Percentiles rank a stretch among this genome's conserved stretches.
Conservation (phyloP, 2,888 invertebrate species). For the Achlya flavicornis region DNA sequence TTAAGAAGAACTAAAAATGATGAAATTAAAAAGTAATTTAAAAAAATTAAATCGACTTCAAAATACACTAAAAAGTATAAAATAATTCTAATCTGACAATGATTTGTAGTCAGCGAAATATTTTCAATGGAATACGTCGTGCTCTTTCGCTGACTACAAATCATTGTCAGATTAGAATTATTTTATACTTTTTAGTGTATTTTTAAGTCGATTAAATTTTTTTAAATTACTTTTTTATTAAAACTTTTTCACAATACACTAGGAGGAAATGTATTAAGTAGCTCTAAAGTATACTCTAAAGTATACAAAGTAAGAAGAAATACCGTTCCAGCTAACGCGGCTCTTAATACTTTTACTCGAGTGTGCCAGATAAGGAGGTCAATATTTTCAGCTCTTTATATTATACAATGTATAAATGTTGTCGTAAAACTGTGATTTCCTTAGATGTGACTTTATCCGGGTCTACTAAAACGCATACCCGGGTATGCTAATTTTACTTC, state of each 20-base stretch:
- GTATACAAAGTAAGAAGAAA: slow-evolving; percentile 1
- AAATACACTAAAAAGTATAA: too few species aligned
- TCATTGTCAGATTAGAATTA: too few species aligned
- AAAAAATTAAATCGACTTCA: too few species aligned
- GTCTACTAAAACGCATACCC: not conserved
- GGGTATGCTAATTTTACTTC: not conserved
- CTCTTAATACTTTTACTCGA: slow-evolving; percentile 1
- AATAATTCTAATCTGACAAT: too few species aligned
- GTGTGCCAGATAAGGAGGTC: not conserved
- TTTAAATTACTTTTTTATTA: not conserved
- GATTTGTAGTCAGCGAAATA: too few species aligned
- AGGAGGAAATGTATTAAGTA: not conserved
- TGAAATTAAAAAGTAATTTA: too few species aligned
- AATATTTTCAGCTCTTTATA: slow-evolving; percentile 6
- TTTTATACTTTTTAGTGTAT: too few species aligned
- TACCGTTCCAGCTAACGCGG: not conserved
- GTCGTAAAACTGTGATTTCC: slow-evolving; percentile 3
- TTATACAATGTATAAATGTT: not conserved
- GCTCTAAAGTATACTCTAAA: not conserved
- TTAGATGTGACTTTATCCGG: slow-evolving; percentile 2
- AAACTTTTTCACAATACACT: not conserved
- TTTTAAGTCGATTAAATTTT: slow-evolving; percentile 7
- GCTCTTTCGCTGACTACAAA: too few species aligned
- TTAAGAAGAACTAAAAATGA: too few species aligned
- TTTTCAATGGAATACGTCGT: too few species aligned